These are phyloP conservation scores for Pterostichus niger DNA, from an alignment of 2,888 invertebrate species.

Conservation along the genomic window DNA sequence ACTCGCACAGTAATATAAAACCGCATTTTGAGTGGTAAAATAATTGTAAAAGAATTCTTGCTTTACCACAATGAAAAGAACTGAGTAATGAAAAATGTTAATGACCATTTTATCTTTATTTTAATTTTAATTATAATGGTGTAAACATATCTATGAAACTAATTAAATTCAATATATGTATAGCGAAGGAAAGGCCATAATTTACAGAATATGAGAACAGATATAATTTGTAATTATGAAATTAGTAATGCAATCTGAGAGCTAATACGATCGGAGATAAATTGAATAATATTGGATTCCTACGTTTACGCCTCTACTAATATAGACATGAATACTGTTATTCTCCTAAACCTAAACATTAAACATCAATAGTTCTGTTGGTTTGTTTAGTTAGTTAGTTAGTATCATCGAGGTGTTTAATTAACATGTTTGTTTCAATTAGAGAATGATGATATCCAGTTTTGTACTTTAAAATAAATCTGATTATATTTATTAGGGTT, in stretches of 20 bases:
- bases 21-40: no score
- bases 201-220: not conserved
- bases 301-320: not conserved
- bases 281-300: conserved; percentile 14
- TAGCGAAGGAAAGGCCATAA: not conserved
- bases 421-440: not conserved
- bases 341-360: not conserved
- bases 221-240: conserved; percentile 16
- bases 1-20: no score
- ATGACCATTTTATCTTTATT: no score
- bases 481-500: no score
- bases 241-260: conserved; percentile 9
- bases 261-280: conserved; percentile 12
- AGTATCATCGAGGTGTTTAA: not conserved
- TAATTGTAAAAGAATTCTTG: no score
- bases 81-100: no score
- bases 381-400: not conserved
- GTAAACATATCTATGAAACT: not conserved
- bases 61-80: no score
- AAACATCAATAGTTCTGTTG: not conserved
- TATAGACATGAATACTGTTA: not conserved
- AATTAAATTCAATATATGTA: not conserved
- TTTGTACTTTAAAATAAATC: no score
- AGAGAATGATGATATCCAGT: no score
- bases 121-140: no score